A percentile compares a stretch with the other conserved stretches of the same genome.
phyloP scores from a whole-genome alignment of 2,888 invertebrate genomes.

The Ferdinandea cuprea region DNA sequence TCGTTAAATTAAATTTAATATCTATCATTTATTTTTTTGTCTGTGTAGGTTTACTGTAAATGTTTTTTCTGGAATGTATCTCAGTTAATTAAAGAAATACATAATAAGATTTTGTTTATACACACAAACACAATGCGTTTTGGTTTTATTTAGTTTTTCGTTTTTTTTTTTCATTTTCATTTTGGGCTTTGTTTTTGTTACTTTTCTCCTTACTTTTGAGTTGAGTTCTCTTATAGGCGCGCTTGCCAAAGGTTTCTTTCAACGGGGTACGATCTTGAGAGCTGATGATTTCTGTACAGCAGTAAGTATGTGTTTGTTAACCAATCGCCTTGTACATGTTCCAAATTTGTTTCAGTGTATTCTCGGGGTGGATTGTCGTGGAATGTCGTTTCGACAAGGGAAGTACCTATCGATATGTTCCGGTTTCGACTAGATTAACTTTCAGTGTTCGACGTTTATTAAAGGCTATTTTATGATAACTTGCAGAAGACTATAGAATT shows the following conservation, averaged over 20 bases:
- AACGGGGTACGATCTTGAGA: neutral
- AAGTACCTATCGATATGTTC: too few species aligned
- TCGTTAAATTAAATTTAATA: slow-evolving; percentile 14
- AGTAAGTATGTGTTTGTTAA: neutral
- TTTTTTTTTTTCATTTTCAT: slow-evolving; percentile 11
- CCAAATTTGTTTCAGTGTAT: too few species aligned
- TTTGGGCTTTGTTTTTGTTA: slow-evolving; percentile 12
- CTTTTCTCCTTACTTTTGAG: slow-evolving; percentile 1
- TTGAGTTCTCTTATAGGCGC: slow-evolving; percentile 17
- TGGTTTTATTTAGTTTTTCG: too few species aligned
- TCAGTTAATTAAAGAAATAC: slow-evolving; percentile 70
- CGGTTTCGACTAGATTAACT: too few species aligned
- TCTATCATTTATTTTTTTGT: slow-evolving; percentile 19
- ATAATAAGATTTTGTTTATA: slow-evolving; percentile 72
- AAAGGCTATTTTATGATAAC: too few species aligned
- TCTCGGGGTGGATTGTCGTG: too few species aligned
- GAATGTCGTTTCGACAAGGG: too few species aligned
- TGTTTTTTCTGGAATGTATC: slow-evolving; percentile 70
- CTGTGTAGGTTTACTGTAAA: slow-evolving; percentile 66
- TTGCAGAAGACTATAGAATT: too few species aligned
- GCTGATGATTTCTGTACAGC: neutral
- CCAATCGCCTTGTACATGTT: too few species aligned
- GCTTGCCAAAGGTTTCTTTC: neutral
- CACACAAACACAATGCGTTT: slow-evolving; percentile 54
- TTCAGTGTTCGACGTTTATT: too few species aligned